phyloP scores from a whole-genome alignment of 2,113 vertebrate species.

The Gymnogyps californianus region DNA sequence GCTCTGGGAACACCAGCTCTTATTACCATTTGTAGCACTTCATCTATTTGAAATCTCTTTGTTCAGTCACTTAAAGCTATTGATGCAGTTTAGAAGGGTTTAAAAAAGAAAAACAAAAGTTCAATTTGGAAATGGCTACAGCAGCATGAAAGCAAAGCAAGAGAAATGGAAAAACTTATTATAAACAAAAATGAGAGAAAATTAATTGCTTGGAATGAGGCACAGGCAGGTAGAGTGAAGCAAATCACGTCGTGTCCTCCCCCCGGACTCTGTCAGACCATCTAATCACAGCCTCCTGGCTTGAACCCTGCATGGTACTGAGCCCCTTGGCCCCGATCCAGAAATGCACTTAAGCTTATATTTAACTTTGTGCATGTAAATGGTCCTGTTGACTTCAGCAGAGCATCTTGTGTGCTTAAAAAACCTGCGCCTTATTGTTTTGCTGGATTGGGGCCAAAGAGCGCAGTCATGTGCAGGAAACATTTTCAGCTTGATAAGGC shows the following conservation, averaged over 20 bases:
- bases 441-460: conserved; percentile 37
- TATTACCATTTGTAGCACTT: conserved; percentile 59
- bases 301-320: conserved; percentile 22
- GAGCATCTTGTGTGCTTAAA: conserved; percentile 45
- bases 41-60: conserved; percentile 58
- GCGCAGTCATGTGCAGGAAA: neutral
- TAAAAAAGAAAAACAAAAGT: conserved; percentile 36
- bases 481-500: conserved; percentile 40
- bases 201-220: conserved; percentile 34
- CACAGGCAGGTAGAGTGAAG: conserved; percentile 38
- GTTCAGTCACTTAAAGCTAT: conserved; percentile 45
- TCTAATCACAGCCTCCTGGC: conserved; percentile 27
- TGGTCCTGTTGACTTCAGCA: conserved; percentile 32
- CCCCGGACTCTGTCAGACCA: neutral
- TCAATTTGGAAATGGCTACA: conserved; percentile 28
- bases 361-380: conserved; percentile 54
- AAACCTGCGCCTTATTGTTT: conserved; percentile 47
- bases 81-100: conserved; percentile 47
- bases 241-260: neutral
- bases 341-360: conserved; percentile 57
- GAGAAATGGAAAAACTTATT: conserved; percentile 4
- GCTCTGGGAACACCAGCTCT: conserved; percentile 44
- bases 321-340: conserved; percentile 35
- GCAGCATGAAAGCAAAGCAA: conserved; percentile 3
- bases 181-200: conserved; percentile 37